Base-by-base conservation (phyloP, 2,797 vertebrate genomes). In the Carcharodon carcharias region DNA sequence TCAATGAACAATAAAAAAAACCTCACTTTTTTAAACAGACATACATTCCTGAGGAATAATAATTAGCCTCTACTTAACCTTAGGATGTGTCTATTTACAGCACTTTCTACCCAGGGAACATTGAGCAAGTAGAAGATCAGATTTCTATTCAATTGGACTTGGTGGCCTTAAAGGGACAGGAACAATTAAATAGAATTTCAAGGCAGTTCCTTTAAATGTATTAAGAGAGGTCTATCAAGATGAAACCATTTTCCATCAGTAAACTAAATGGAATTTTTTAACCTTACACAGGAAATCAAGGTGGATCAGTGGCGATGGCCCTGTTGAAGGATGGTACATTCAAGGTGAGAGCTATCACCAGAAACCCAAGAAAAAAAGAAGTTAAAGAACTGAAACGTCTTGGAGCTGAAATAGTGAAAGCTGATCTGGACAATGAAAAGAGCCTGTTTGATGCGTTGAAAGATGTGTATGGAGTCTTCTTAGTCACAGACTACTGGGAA, bases 331-430 rank as follows among this genome's bases (percentile, higher is more conserved):
- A 96, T 71, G 69, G 54, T 6, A 21, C 69, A 5, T 96, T 96
- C 45, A 12, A 16, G 21, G 87, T 95, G 6, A 58, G 71, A n/a
- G 96, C 96, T 65, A 91, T 96, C 71, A 96, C 71, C 9, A 31
- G 96, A 18, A 63, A 96, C 23, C 87, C 88, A n/a, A 87, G 12
- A 31, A 88, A 96, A 56, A 88, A 58, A 89, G 95, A 56, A 23
- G 58, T 73, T 80, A 31, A 82, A 45, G 65, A 67, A 50, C 71
- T 96, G n/a, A 73, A 61, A 12, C 28, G 40, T 6, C 67, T 77
- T 65, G 96, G 96, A 80, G 96, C 96, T n/a, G 88, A 96, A 40
- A 91, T 96, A 61, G 73, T 96, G n/a, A 82, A 69, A 54, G 96
- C 93, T 58, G 96, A 96, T 23, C 96, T 87, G 21, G 85, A 95